Conservation (phyloP, 2,113 vertebrate species). For the Pionites leucogaster region DNA sequence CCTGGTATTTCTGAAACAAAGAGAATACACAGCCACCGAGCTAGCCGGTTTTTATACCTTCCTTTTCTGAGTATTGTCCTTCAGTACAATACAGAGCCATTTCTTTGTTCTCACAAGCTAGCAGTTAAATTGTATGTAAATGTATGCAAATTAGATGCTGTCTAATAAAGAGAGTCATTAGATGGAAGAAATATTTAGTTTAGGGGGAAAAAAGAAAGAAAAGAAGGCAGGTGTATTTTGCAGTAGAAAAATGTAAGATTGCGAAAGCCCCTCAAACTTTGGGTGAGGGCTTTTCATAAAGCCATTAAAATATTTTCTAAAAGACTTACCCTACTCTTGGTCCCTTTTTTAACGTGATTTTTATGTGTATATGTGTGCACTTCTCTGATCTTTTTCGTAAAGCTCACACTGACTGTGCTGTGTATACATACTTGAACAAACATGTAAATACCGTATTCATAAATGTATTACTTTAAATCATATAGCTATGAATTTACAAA, state of each 20-base stretch:
- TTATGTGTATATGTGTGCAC: background rate
- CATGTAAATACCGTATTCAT: background rate
- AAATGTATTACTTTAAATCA: background rate
- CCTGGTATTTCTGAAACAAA: conserved; percentile 81
- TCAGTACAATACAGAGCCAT: conserved; percentile 82
- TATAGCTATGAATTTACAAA: background rate
- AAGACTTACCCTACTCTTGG: conserved; percentile 63
- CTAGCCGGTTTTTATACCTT: conserved; percentile 81
- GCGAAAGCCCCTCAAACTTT: conserved; percentile 74
- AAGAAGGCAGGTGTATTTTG: conserved; percentile 83
- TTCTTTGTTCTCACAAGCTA: conserved; percentile 86
- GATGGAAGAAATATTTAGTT: conserved; percentile 89
- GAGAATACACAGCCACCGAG: conserved; percentile 76
- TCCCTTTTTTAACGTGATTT: conserved; percentile 57
- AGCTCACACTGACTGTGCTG: background rate
- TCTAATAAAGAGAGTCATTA: conserved; percentile 89
- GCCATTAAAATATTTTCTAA: conserved; percentile 76
- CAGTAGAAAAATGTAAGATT: conserved; percentile 77
- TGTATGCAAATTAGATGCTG: conserved; percentile 87
- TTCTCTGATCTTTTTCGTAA: background rate
- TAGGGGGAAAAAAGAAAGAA: conserved; percentile 59
- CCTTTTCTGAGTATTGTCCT: conserved; percentile 82
- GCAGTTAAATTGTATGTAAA: conserved; percentile 89
- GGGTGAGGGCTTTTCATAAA: conserved; percentile 70
- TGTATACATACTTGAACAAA: background rate